Evolutionary conservation across 2,888 invertebrate genomes (phyloP).

Genomic region (Atherix ibis): DNA sequence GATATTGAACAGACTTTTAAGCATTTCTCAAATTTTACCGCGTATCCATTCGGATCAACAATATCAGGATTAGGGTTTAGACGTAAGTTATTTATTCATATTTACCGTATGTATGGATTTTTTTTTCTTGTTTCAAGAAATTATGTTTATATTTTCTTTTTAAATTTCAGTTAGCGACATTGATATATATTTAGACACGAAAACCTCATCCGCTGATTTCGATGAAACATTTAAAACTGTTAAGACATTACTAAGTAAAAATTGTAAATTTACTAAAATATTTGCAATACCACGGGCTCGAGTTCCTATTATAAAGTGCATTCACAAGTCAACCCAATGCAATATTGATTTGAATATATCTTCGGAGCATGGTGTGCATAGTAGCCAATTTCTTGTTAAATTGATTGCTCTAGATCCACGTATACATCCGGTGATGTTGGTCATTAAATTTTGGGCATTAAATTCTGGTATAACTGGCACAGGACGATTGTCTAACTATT

Average conservation of each 20-base stretch:
- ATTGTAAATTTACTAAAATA: slow-evolving; percentile 38
- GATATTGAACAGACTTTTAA: not conserved
- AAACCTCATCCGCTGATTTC: slow-evolving; percentile 14
- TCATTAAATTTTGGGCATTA: slow-evolving; percentile 61
- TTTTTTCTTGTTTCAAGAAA: too few species aligned
- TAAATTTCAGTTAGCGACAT: slow-evolving; percentile 12
- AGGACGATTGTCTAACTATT: slow-evolving; percentile 50
- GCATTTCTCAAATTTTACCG: slow-evolving; percentile 14
- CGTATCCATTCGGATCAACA: slow-evolving; percentile 56
- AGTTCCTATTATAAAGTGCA: slow-evolving; percentile 63
- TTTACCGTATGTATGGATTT: too few species aligned
- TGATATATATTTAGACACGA: slow-evolving; percentile 9
- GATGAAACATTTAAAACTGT: slow-evolving; percentile 25
- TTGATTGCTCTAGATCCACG: slow-evolving; percentile 42
- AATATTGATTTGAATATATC: slow-evolving; percentile 60
- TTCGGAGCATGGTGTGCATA: slow-evolving; percentile 50
- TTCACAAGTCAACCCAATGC: slow-evolving; percentile 42
- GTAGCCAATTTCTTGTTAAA: slow-evolving; percentile 47
- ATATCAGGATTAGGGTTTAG: slow-evolving; percentile 52
- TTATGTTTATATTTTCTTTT: too few species aligned
- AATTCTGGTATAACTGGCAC: slow-evolving; percentile 38
- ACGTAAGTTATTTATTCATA: too few species aligned
- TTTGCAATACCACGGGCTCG: slow-evolving; percentile 52
- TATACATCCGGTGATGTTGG: slow-evolving; percentile 42
- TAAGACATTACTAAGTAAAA: slow-evolving; percentile 29